phyloP scores from a whole-genome alignment of 2,888 invertebrate species.

The Macropis europaea region DNA sequence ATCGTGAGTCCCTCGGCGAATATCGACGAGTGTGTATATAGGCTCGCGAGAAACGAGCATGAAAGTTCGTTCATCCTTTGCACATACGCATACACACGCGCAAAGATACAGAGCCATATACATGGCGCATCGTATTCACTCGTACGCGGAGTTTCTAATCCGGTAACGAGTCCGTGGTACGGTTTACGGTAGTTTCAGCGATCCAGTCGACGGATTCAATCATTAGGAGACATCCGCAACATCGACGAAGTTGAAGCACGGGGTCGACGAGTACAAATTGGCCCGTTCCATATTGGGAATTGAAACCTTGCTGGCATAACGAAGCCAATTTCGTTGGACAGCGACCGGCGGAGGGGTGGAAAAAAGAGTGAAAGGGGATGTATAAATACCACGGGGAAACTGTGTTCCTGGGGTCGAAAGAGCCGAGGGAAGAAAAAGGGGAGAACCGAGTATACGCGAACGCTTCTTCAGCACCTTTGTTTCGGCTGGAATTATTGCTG shows the following conservation, averaged over 20 bases:
- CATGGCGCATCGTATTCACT: background rate
- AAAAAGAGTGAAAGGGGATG: background rate
- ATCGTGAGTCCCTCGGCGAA: conserved; percentile 47
- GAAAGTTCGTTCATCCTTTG: background rate
- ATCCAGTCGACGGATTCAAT: conserved; percentile 51
- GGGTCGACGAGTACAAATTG: conserved; percentile 63
- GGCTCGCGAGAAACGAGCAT: background rate
- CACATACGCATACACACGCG: background rate
- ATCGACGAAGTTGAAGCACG: conserved; percentile 19
- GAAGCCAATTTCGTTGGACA: conserved; percentile 64
- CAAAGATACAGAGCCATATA: background rate
- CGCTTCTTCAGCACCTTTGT: background rate
- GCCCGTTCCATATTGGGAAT: conserved; percentile 61
- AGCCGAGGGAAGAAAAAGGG: too few relatives aligned
- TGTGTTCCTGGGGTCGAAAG: background rate
- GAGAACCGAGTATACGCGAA: background rate
- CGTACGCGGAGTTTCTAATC: conserved; percentile 46
- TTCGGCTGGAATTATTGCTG: background rate
- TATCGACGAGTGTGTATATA: conserved; percentile 35
- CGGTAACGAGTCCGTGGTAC: conserved; percentile 19
- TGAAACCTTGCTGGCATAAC: conserved; percentile 62
- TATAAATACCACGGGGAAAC: conserved; percentile 1
- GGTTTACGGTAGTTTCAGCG: conserved; percentile 34
- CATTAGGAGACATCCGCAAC: conserved; percentile 57
- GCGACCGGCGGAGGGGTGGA: background rate